Percentiles rank a stretch among this genome's conserved stretches.
Conservation (phyloP, 2,888 invertebrate genomes). For the Caenorhabditis panamensis region DNA sequence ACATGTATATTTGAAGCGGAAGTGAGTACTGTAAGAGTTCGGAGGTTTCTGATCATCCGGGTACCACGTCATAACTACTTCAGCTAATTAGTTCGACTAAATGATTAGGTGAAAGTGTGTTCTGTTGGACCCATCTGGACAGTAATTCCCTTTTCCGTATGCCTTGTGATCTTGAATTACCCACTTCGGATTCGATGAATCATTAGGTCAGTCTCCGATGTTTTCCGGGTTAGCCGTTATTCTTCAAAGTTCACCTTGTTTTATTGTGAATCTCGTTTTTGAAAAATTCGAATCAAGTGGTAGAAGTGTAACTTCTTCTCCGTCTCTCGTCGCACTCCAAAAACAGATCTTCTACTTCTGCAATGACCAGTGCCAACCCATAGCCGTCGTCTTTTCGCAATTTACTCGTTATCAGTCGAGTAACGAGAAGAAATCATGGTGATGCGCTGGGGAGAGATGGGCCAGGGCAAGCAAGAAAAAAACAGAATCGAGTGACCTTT, state of each 20-base stretch:
- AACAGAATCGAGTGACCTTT: conserved; percentile 49
- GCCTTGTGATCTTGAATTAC: conserved; percentile 30
- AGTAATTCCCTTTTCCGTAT: conserved; percentile 17
- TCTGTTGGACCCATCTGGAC: background rate
- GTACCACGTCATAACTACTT: conserved; percentile 41
- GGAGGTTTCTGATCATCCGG: conserved; percentile 19
- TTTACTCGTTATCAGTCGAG: conserved; percentile 37
- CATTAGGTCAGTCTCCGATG: background rate
- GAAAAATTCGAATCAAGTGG: background rate
- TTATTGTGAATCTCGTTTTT: conserved; percentile 9
- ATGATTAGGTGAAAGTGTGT: conserved; percentile 9
- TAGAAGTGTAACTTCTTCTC: conserved; percentile 27
- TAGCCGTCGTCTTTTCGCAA: conserved; percentile 21
- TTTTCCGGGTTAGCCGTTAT: background rate
- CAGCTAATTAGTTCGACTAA: conserved; percentile 6
- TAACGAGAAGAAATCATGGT: conserved; percentile 41
- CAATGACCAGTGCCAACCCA: conserved; percentile 39
- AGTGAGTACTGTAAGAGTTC: background rate
- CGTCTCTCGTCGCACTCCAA: conserved; percentile 20
- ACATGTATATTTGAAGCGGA: background rate
- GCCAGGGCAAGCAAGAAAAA: conserved; percentile 12
- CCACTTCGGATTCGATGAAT: conserved; percentile 4
- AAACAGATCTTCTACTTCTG: conserved; percentile 35
- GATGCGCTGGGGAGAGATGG: conserved; percentile 25
- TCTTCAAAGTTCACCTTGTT: conserved; percentile 15